A percentile compares a stretch with the other conserved stretches of the same genome.
Conservation (phyloP, 2,113 vertebrate species). For the Laticauda laticaudata region DNA sequence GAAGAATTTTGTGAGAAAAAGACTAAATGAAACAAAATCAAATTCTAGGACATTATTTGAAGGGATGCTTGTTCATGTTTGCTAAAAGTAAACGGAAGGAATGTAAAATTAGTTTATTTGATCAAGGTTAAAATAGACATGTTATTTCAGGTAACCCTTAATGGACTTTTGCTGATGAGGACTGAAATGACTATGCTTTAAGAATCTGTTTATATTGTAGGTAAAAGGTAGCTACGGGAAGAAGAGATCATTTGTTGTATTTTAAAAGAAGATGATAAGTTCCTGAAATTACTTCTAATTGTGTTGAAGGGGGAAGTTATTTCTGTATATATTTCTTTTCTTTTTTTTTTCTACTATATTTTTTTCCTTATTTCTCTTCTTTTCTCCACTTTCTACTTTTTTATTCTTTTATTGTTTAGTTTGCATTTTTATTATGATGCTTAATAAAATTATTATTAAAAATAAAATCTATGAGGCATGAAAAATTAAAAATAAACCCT, state of each 20-base stretch:
- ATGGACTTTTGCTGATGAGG: neutral
- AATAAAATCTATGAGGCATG: neutral
- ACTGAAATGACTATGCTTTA: neutral
- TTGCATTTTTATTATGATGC: neutral
- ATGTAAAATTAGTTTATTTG: neutral
- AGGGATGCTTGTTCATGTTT: neutral
- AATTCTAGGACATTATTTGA: neutral
- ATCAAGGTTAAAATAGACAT: neutral
- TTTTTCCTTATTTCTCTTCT: neutral
- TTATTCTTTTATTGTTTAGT: neutral
- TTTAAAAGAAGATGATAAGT: neutral
- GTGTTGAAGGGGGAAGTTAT: neutral
- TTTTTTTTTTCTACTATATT: too few relatives aligned
- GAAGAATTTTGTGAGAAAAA: neutral
- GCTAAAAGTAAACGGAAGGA: neutral
- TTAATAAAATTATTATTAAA: neutral
- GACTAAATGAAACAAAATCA: neutral
- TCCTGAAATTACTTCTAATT: neutral
- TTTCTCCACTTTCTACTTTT: neutral
- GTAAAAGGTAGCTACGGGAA: neutral
- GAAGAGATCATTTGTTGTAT: neutral
- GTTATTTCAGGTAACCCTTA: neutral
- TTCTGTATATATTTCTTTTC: too few relatives aligned
- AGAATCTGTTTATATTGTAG: neutral
- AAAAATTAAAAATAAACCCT: neutral